A percentile compares a stretch with the other conserved stretches of the same genome.
Evolutionary conservation across 2,113 vertebrate genomes (phyloP).

Genomic region (Ceyx margarethae): DNA sequence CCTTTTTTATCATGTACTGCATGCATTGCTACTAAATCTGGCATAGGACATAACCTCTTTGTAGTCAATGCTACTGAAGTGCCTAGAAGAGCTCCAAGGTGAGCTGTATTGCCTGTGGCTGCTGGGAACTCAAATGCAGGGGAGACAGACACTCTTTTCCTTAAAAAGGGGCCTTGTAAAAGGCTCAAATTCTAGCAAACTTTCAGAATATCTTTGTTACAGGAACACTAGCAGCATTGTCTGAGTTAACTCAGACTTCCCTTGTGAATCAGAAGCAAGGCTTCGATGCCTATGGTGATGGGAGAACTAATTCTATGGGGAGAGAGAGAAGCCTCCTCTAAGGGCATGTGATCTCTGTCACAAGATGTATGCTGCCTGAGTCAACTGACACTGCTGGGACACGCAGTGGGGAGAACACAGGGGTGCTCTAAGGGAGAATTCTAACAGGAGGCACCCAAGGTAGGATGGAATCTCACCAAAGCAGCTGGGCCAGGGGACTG

Average conservation of each 20-base stretch:
- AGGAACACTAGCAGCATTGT: neutral
- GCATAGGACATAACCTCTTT: neutral
- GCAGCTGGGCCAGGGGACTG: neutral
- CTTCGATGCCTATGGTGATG: neutral
- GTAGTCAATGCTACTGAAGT: neutral
- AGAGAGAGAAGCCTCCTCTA: neutral
- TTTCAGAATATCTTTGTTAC: neutral
- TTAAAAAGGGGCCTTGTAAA: neutral
- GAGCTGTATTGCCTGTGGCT: neutral
- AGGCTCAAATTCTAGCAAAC: neutral
- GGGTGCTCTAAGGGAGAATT: neutral
- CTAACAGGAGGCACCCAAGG: neutral
- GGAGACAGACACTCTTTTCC: neutral
- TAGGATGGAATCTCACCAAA: neutral
- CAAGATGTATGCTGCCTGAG: neutral
- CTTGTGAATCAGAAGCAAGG: neutral
- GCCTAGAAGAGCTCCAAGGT: neutral
- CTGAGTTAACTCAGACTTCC: neutral
- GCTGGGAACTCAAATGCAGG: neutral
- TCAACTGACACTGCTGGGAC: neutral
- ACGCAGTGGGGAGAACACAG: neutral
- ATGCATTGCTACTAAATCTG: neutral
- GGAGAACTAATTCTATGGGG: neutral
- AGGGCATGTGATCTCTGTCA: neutral
- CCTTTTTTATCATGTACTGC: neutral